A percentile compares a stretch with the other conserved stretches of the same genome.
Evolutionary conservation across 2,888 invertebrate genomes (phyloP).

Genomic region (Lymantria monacha): DNA sequence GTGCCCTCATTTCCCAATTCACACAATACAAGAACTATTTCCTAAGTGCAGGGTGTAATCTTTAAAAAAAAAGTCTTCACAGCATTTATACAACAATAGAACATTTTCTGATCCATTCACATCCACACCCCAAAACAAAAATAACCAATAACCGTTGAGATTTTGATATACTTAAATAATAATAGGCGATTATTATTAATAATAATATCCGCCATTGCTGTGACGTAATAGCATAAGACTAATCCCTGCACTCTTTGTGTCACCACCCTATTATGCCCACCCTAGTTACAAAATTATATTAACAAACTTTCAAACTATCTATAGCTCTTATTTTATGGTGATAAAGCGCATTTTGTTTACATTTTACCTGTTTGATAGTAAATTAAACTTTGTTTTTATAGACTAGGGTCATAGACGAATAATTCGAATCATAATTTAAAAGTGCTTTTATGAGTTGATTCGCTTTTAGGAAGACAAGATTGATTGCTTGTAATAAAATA

Average conservation of each 20-base stretch:
- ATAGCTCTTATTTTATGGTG: slow-evolving; percentile 12
- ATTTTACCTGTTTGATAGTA: slow-evolving; percentile 1
- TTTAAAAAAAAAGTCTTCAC: no score
- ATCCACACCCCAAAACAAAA: slow-evolving; percentile 10
- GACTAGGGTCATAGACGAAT: slow-evolving; percentile 39
- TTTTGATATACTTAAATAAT: neutral
- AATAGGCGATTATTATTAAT: slow-evolving; percentile 39
- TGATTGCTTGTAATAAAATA: neutral
- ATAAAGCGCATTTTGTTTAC: slow-evolving; percentile 36
- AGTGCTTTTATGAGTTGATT: slow-evolving; percentile 17
- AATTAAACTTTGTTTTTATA: slow-evolving; percentile 2
- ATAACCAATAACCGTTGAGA: neutral
- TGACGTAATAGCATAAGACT: slow-evolving; percentile 74
- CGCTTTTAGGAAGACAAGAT: neutral
- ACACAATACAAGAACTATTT: no score
- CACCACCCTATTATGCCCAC: slow-evolving; percentile 55
- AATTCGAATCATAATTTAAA: slow-evolving; percentile 19
- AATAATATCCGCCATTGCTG: slow-evolving; percentile 54
- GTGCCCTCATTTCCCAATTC: no score
- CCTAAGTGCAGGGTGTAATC: no score
- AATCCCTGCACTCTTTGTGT: slow-evolving; percentile 67
- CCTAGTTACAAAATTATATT: slow-evolving; percentile 31
- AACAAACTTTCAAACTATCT: slow-evolving; percentile 8
- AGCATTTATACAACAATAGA: no score
- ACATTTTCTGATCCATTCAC: no score